Percentiles rank a stretch among this genome's conserved stretches.
phyloP scores from a whole-genome alignment of 1,140 invertebrate genomes.

The Orchesella cincta region DNA sequence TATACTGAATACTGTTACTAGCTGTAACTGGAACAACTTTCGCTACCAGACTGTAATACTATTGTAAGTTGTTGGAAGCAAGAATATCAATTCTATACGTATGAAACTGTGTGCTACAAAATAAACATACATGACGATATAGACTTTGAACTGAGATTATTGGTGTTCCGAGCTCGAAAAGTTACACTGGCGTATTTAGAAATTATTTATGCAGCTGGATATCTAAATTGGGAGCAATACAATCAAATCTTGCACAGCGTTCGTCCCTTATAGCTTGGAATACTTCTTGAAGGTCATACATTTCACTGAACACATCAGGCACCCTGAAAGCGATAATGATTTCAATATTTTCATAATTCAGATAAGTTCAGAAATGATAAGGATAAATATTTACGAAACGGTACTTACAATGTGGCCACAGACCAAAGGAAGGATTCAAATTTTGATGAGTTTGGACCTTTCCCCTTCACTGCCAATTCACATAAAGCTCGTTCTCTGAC shows the following conservation, averaged over 20 bases:
- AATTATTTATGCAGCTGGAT: no score
- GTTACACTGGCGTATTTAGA: no score
- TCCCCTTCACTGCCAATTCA: conserved; percentile 44
- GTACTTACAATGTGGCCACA: conserved; percentile 47
- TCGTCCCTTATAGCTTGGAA: conserved; percentile 41
- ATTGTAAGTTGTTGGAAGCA: no score
- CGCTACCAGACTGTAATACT: no score
- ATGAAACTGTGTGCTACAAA: no score
- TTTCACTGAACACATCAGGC: conserved; percentile 40
- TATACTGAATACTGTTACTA: no score
- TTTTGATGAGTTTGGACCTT: conserved; percentile 41
- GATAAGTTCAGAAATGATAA: not conserved
- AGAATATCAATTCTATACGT: no score
- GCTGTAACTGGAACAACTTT: no score
- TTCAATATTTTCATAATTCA: not conserved
- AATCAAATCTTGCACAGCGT: conserved; percentile 38
- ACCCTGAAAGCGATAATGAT: no score
- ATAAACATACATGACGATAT: no score
- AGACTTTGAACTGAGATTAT: no score
- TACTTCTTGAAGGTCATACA: conserved; percentile 49
- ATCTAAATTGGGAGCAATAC: conserved; percentile 45
- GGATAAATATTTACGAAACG: not conserved
- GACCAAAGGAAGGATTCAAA: conserved; percentile 49
- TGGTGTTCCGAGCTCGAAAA: no score
- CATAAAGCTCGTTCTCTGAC: conserved; percentile 48